These are phyloP conservation scores for Rhingia rostrata DNA, from an alignment of 2,888 invertebrate species.

Conservation along the genomic window DNA sequence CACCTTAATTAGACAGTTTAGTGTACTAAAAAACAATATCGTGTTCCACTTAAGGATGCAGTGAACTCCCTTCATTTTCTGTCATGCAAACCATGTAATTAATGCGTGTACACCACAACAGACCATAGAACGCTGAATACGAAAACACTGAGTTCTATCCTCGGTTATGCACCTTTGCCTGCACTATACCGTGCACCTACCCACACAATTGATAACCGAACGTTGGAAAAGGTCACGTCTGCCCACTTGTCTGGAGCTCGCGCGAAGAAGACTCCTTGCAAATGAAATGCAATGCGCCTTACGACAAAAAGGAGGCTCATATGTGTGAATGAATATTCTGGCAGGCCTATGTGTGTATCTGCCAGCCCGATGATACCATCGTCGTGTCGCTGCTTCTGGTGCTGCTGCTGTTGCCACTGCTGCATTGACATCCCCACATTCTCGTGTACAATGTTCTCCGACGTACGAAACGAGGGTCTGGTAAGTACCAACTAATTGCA, in stretches of 20 bases:
- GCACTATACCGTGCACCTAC: constrained; percentile 2
- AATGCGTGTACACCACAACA: constrained; percentile 61
- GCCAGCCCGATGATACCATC: too few species aligned
- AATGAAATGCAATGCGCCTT: constrained; percentile 20
- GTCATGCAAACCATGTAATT: constrained; percentile 52
- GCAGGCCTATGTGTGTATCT: constrained; percentile 3
- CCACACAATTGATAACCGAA: constrained; percentile 68
- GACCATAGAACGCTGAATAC: constrained; percentile 25
- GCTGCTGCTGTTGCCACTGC: not conserved
- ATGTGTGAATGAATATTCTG: constrained; percentile 28
- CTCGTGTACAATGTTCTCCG: constrained; percentile 16
- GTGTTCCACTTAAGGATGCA: constrained; percentile 58
- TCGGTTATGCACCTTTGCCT: constrained; percentile 48
- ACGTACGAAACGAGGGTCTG: constrained; percentile 20
- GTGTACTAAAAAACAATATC: constrained; percentile 5
- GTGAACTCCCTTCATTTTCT: constrained; percentile 33
- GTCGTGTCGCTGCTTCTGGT: not conserved
- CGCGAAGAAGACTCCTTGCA: constrained; percentile 3
- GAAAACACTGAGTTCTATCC: constrained; percentile 39
- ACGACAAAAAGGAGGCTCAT: constrained; percentile 10
- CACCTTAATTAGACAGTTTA: constrained; percentile 58
- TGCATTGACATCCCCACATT: constrained; percentile 25
- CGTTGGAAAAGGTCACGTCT: constrained; percentile 71
- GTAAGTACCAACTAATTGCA: constrained; percentile 68
- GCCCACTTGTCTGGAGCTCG: constrained; percentile 68